These are phyloP conservation scores for Perodicticus potto DNA, from an alignment of 2,797 vertebrate genomes.

Conservation along the genomic window DNA sequence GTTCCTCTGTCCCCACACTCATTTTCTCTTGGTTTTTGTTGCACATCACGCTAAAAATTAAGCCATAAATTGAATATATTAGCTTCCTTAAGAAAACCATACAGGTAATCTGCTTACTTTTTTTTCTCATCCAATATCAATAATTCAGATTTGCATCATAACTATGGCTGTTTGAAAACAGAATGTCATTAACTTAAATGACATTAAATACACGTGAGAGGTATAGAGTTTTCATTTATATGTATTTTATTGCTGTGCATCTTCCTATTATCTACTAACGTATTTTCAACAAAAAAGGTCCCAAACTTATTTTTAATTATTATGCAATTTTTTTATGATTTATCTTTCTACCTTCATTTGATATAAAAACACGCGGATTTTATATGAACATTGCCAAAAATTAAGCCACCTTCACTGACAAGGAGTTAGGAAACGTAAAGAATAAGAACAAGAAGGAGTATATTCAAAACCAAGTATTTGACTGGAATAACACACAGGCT, in stretches of 20 bases:
- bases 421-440: background rate
- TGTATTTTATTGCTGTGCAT: background rate
- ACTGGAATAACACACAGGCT: background rate
- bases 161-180: background rate
- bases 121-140: background rate
- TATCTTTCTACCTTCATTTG: background rate
- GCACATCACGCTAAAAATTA: background rate
- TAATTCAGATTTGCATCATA: background rate
- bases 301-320: background rate
- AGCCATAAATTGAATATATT: background rate
- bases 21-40: background rate
- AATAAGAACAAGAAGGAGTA: background rate
- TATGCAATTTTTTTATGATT: background rate
- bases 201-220: too few species aligned
- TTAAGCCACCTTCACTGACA: background rate
- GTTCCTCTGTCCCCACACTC: background rate
- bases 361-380: background rate
- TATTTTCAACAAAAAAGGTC: background rate
- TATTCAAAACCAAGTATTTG: background rate
- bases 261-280: background rate
- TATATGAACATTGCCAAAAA: background rate
- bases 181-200: background rate
- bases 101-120: background rate
- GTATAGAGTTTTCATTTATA: too few species aligned
- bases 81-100: background rate